These are phyloP conservation scores for Drosophila longiperda DNA, from an alignment of 2,888 invertebrate genomes.

Conservation along the genomic window DNA sequence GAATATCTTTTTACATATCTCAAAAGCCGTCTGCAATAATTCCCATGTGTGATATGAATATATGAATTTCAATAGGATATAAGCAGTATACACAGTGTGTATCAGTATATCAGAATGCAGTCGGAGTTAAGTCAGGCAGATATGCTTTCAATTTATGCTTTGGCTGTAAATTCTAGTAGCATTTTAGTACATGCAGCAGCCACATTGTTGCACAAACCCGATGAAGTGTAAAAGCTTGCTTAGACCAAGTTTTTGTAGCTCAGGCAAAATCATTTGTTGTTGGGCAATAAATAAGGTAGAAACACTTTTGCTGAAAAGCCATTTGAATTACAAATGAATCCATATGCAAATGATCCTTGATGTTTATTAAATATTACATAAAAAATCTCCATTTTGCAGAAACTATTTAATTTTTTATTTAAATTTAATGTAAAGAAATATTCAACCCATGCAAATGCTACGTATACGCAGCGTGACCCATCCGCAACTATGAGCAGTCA, in stretches of 20 bases:
- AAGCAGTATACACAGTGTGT: neutral
- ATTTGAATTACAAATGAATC: constrained; percentile 16
- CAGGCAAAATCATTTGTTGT: constrained; percentile 3
- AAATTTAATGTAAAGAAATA: constrained; percentile 1
- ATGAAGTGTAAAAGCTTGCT: constrained; percentile 17
- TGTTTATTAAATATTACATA: neutral
- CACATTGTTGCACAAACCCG: constrained; percentile 41
- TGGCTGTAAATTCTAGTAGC: constrained; percentile 32
- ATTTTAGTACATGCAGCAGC: constrained; percentile 20
- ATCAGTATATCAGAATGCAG: neutral
- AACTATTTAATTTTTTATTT: neutral
- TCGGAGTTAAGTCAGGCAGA: constrained; percentile 2
- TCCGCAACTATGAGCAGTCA: constrained; percentile 8
- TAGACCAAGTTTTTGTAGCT: constrained; percentile 2
- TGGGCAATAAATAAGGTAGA: constrained; percentile 26
- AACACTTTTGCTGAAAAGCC: neutral
- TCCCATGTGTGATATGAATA: neutral
- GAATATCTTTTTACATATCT: neutral
- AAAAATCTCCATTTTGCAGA: neutral
- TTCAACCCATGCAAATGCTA: neutral
- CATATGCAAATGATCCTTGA: neutral
- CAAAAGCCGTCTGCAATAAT: neutral
- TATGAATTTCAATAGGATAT: constrained; percentile 1
- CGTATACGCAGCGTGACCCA: constrained; percentile 13
- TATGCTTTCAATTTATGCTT: constrained; percentile 37